Evolutionary conservation across 2,888 invertebrate species (phyloP), one percentile per base, ranked within the genome.

Genomic region (Macropis europaea): DNA sequence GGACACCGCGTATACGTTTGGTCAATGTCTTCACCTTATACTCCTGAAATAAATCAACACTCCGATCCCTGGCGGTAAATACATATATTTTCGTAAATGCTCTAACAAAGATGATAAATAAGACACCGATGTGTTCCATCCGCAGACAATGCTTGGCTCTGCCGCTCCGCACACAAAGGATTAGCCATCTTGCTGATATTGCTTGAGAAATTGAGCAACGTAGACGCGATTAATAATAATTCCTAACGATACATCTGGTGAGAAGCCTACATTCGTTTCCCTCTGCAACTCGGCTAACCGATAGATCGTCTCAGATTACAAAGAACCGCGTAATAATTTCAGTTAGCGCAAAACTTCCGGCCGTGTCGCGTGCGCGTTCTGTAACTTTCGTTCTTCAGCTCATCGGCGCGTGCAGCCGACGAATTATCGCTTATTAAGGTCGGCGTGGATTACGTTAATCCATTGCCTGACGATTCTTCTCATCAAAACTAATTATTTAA

Each of bases 291-390:
- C 42, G 47, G 34, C 32, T 38, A 34, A 38, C 62, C 62, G 76
- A 67, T 71, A 60, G 63, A 70, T 60, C 70, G 59, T 60, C 40
- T 50, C 38, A 53, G 59, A 62, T 74, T 74, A 61, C 70, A 40
- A 56, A 40, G 57, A 38, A 43, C 54, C 34, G 38, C 50, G 54
- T 64, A 54, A 66, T 59, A 68, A 68, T 67, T 63, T 68, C 57
- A 40, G 63, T 72, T 61, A 57, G 52, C 28, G 63, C 56, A 47
- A 75, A 76, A 76, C 76, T 76, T 76, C 76, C 76, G 76, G 17
- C 38, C 60, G 52, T 63, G 76, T 73, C 76, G 75, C 75, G 76
- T 75, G 75, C 61, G 60, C 40, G 54, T 45, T 54, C 66, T 36
- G 36, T 30, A 63, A 73, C 70, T 77, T 77, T 77, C 77, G 40